Conservation (phyloP, 2,888 invertebrate species). For the Fissipunctia ypsillon region DNA sequence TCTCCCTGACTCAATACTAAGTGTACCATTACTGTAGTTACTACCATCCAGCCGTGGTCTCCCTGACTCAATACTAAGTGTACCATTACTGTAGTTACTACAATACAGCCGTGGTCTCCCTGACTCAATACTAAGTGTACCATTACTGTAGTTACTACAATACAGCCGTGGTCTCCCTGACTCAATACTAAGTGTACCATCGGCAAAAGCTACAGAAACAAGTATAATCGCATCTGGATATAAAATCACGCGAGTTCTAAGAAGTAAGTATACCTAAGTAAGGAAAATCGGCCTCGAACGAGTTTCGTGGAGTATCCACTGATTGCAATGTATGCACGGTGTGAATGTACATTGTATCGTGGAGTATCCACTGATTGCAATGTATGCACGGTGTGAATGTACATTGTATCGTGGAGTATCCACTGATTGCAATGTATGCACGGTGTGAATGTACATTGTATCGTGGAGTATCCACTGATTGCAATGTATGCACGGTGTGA, state of each 20-base stretch:
- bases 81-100: too few species aligned
- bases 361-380: too few species aligned
- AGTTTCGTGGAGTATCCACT: neutral
- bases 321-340: neutral
- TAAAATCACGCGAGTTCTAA: conserved; percentile 25
- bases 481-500: conserved; percentile 2
- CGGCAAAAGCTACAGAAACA: neutral
- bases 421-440: conserved; percentile 1
- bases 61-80: too few species aligned
- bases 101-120: too few species aligned
- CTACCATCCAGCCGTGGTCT: too few species aligned
- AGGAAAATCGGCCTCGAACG: conserved; percentile 19
- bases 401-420: too few species aligned
- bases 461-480: too few species aligned
- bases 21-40: too few species aligned
- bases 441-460: conserved; percentile 11
- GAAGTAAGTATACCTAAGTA: conserved; percentile 7
- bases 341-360: too few species aligned
- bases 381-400: conserved; percentile 11
- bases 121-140: too few species aligned
- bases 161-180: neutral
- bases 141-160: neutral
- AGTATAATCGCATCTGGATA: conserved; percentile 16
- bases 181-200: neutral
- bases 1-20: too few species aligned